phyloP scores from a whole-genome alignment of 2,113 vertebrate species.

The Periophthalmodon schlosseri region DNA sequence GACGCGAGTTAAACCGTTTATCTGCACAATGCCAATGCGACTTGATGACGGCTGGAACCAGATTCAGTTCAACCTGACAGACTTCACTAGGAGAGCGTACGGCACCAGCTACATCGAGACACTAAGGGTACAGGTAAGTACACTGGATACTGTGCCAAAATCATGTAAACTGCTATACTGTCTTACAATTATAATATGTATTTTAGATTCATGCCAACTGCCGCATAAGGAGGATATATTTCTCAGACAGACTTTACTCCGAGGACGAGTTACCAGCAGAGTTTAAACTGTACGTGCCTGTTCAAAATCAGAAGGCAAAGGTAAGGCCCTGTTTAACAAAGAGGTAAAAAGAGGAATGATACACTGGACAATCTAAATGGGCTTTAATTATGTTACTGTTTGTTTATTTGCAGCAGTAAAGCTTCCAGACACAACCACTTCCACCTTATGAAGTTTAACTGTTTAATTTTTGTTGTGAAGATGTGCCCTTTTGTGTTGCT shows the following conservation, averaged over 20 bases:
- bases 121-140: conserved; percentile 88
- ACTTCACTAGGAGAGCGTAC: conserved; percentile 92
- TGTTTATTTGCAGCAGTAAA: conserved; percentile 63
- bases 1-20: conserved; percentile 94
- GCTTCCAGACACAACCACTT: background rate
- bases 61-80: conserved; percentile 95
- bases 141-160: background rate
- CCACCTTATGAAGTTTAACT: conserved; percentile 16
- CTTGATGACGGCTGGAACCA: conserved; percentile 98
- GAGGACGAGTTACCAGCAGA: conserved; percentile 96
- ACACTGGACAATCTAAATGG: background rate
- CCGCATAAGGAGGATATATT: conserved; percentile 94
- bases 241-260: conserved; percentile 95
- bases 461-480: conserved; percentile 19
- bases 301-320: conserved; percentile 93
- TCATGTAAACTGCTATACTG: background rate
- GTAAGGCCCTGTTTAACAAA: conserved; percentile 63
- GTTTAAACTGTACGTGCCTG: conserved; percentile 94
- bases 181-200: background rate
- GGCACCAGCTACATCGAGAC: conserved; percentile 98
- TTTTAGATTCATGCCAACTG: conserved; percentile 95
- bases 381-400: conserved; percentile 12
- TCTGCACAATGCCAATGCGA: conserved; percentile 98
- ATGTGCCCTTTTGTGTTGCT: conserved; percentile 36
- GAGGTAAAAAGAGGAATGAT: background rate